These are phyloP conservation scores for Rhopalosiphum nymphaeae DNA, from an alignment of 2,888 invertebrate genomes.

Conservation along the genomic window DNA sequence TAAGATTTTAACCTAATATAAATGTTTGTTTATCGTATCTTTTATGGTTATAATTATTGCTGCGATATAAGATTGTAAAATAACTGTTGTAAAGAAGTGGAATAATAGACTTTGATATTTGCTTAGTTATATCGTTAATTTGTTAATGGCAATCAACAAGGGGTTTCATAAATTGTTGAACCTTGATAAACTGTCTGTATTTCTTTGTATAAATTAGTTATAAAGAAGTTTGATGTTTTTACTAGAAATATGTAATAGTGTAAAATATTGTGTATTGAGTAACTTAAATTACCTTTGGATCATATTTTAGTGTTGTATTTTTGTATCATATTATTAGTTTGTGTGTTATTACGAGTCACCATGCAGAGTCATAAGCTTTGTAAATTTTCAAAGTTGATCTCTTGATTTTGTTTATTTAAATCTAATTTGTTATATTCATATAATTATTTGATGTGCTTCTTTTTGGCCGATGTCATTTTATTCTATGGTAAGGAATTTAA, in stretches of 20 bases:
- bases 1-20: neutral
- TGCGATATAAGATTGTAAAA: neutral
- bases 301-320: neutral
- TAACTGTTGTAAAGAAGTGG: neutral
- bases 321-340: too few species aligned
- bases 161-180: neutral
- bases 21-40: neutral
- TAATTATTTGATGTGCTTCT: neutral
- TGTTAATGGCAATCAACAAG: neutral
- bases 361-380: neutral
- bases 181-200: neutral
- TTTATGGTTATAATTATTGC: neutral
- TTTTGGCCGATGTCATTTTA: neutral
- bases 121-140: neutral
- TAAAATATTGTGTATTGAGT: neutral
- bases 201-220: neutral
- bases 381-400: neutral
- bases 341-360: conserved; percentile 4
- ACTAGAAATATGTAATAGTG: neutral
- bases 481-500: neutral
- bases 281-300: neutral
- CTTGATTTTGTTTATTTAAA: neutral
- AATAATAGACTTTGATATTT: neutral
- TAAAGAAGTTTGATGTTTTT: neutral
- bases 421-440: neutral